Conservation (phyloP, 2,888 invertebrate species). For the Brenthis hecate region DNA sequence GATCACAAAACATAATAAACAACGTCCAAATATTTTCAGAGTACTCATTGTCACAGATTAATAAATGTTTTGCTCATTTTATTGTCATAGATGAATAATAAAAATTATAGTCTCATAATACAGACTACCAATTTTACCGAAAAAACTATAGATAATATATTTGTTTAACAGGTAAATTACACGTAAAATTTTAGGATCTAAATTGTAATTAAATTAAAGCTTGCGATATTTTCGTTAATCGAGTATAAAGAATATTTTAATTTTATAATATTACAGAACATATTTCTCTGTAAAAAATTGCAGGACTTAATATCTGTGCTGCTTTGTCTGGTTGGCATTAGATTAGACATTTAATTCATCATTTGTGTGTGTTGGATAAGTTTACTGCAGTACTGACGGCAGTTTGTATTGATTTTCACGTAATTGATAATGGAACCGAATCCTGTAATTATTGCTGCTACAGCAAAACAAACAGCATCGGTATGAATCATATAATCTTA, state of each 20-base stretch:
- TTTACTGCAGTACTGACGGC: constrained; percentile 30
- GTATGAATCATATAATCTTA: constrained; percentile 76
- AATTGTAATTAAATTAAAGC: no score
- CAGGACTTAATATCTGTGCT: no score
- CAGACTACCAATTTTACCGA: constrained; percentile 5
- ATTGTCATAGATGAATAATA: neutral
- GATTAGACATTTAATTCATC: constrained; percentile 2
- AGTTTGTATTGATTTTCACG: constrained; percentile 58
- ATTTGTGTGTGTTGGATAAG: neutral
- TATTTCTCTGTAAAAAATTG: no score
- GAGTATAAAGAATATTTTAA: no score
- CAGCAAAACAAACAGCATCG: constrained; percentile 92
- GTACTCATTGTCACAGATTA: neutral
- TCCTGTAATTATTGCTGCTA: constrained; percentile 91
- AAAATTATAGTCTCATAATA: constrained; percentile 1
- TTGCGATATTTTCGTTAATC: no score
- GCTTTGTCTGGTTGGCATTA: constrained; percentile 6
- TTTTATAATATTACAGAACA: no score
- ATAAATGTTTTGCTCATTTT: neutral
- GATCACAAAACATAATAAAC: constrained; percentile 4
- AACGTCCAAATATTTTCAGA: constrained; percentile 12
- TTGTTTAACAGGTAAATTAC: no score
- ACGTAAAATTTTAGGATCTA: no score
- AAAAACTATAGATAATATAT: no score
- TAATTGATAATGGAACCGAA: constrained; percentile 78